Base-by-base conservation (phyloP, 2,113 vertebrate species). In the Axis porcinus region DNA sequence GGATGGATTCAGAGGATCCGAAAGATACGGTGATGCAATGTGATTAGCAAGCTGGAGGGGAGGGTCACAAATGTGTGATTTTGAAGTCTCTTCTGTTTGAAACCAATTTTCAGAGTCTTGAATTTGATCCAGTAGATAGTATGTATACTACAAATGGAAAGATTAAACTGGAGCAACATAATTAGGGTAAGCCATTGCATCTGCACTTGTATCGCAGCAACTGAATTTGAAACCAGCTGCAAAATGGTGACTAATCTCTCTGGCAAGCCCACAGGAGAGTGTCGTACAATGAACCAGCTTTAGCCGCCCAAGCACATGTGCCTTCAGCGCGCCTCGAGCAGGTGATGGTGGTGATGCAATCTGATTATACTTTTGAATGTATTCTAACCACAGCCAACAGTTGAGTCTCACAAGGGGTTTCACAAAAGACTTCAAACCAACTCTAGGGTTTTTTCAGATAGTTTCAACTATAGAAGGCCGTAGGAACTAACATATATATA, bases 151-250 rank as follows among this genome's bases (percentile, higher is more conserved):
- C 94, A 94, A 86, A 91, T 92, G 94, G 94, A 94, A 93, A 98
- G 97, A 97, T 97, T 97, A 95, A 93, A 97, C 89, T 54, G 70
- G 93, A 97, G 96, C 93, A 43, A 45, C 95, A 58, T 97, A 97
- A 98, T 98, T 97, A 98, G 97, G 94, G 78, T 91, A 93, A 98
- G 88, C 95, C 95, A 94, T 85, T 91, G 94, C 97, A 93, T 98
- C 97, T 98, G 97, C 94, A 97, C 96, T 97, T 93, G 96, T 47
- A 86, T 92, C 25, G 0, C 88, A 94, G 97, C 97, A 79, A 94
- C 95, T 94, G 97, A 96, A 97, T 94, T 97, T 95, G 96, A 97
- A 97, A 92, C 97, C 97, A 97, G 97, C 98, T 98, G 97, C 96
- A 97, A 95, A 97, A 94, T 95, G 91, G 93, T 98, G 96, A 98